These are phyloP conservation scores for Ganaspis sp. DNA, from an alignment of 1,140 invertebrate species.

Conservation along the genomic window DNA sequence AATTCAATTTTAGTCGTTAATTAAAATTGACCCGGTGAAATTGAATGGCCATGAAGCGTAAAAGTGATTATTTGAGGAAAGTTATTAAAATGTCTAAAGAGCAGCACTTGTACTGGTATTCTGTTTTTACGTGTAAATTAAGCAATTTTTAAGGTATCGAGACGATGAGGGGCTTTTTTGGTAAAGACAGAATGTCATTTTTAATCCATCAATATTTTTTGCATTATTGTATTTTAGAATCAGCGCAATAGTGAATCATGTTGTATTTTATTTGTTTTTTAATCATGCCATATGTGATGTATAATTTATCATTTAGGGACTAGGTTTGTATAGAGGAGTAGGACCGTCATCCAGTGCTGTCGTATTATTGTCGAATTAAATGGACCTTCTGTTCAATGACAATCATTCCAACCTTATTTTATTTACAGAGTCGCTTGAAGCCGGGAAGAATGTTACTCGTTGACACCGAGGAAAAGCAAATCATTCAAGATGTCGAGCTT, in stretches of 20 bases:
- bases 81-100: conserved; percentile 31
- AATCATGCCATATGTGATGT: conserved; percentile 67
- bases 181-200: conserved; percentile 59
- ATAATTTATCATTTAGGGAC: conserved; percentile 72
- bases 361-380: conserved; percentile 61
- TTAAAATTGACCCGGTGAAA: too few relatives aligned
- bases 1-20: too few relatives aligned
- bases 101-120: conserved; percentile 45
- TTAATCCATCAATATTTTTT: conserved; percentile 45
- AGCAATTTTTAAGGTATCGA: conserved; percentile 24
- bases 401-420: conserved; percentile 66
- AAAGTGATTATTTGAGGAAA: conserved; percentile 36
- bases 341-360: conserved; percentile 70
- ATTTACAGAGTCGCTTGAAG: conserved; percentile 93
- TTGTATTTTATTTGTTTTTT: conserved; percentile 72
- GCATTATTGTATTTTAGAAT: conserved; percentile 48
- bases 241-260: conserved; percentile 53
- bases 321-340: conserved; percentile 74
- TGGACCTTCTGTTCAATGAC: conserved; percentile 51
- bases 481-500: conserved; percentile 96
- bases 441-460: conserved; percentile 98
- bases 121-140: conserved; percentile 42
- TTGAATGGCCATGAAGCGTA: too few relatives aligned
- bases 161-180: conserved; percentile 10
- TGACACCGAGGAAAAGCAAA: conserved; percentile 92